Evolutionary conservation across 2,113 vertebrate genomes (phyloP), one percentile per base, ranked within the genome.

Genomic region (Ptychochromis oligacanthus): DNA sequence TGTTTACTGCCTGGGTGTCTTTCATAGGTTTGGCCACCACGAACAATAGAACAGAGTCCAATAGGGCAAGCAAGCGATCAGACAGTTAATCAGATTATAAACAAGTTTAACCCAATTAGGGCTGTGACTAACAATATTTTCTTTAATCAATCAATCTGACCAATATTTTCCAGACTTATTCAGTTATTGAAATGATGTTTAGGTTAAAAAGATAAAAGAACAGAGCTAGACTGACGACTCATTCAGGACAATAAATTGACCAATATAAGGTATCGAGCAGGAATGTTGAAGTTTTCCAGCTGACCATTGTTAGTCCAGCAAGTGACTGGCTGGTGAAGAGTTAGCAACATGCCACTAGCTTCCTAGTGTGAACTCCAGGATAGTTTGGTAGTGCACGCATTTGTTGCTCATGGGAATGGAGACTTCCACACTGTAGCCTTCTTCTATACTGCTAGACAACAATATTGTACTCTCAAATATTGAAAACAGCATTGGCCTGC

Each of bases 1-100:
- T 75, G 49, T 86, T 82, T 78, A 82, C 26, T 77, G 57, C 49
- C 38, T 70, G 56, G 24, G 17, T 70, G 49, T 85, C 56, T 56
- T 87, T 54, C n/a, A 24, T 24, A 52, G 54, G 49, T 62, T 56
- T 81, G 75, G 46, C 49, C 58, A 43, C 17, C 17, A 1, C 14
- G 18, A 80, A 82, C 22, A 46, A 65, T 13, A 24, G 28, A 38
- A 38, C 2, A 0, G 1, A 76, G 10, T 40, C 34, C 2, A 77
- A 17, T 2, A 46, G n/a, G 22, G 11, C 6, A 60, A 70, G 15
- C 36, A 6, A 65, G 34, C 5, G 0, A 67, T 62, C 56, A 43
- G 38, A 28, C 34, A 22, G 52, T 49, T 22, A 36, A 79, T 72
- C 36, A 5, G 61, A 81, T 83, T 77, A 28, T 49, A 58, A 79